Percentiles rank a stretch among this genome's conserved stretches.
Evolutionary conservation across 2,888 invertebrate genomes (phyloP).

Genomic region (Metacarcinus magister): DNA sequence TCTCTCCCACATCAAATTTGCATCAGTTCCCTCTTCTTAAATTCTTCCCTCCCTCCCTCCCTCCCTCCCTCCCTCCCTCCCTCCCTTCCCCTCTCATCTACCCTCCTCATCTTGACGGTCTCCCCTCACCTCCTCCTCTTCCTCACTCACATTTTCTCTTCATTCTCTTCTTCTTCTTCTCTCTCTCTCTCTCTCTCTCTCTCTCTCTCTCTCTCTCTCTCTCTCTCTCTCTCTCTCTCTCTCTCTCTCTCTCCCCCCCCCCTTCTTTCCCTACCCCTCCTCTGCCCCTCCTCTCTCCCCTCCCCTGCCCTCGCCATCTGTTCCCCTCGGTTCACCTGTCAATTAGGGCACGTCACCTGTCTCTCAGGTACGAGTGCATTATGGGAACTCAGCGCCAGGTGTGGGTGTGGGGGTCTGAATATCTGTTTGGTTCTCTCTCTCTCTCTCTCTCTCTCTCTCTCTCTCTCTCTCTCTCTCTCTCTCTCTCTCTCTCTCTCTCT

Average conservation of each 20-base stretch:
- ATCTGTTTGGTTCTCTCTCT: no score
- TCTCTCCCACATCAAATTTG: no score
- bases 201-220: neutral
- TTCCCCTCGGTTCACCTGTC: slow-evolving; percentile 26
- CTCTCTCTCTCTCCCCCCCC: neutral
- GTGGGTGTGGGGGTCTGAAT: no score
- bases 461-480: no score
- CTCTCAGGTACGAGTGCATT: neutral
- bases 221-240: neutral
- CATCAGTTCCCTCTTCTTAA: no score
- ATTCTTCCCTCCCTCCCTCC: neutral
- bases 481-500: no score
- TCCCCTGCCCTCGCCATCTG: neutral
- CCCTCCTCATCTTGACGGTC: no score
- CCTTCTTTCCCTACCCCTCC: neutral
- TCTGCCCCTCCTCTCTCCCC: neutral
- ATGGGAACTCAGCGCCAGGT: neutral
- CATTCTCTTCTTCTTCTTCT: neutral
- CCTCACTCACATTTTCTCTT: neutral
- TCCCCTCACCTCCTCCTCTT: neutral
- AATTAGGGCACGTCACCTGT: slow-evolving; percentile 26
- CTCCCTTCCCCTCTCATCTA: neutral
- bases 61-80: neutral
- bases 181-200: neutral
- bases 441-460: no score